A percentile compares a stretch with the other conserved stretches of the same genome.
phyloP scores from a whole-genome alignment of 1,140 invertebrate genomes.

The Neomicropteryx cornuta region DNA sequence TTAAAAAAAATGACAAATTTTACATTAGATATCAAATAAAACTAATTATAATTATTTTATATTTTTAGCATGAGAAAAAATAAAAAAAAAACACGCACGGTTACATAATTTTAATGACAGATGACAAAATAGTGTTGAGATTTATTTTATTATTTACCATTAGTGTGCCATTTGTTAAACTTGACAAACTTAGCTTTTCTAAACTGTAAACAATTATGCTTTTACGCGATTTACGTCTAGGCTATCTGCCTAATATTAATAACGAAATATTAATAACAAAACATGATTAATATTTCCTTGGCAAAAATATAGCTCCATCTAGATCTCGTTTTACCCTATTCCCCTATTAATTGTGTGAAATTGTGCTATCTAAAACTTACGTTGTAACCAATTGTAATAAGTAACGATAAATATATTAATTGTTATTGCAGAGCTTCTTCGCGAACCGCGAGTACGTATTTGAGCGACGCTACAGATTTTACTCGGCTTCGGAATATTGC shows the following conservation, averaged over 20 bases:
- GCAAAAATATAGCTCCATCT: not conserved
- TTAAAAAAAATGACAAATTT: too few relatives aligned
- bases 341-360: not conserved
- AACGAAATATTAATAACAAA: not conserved
- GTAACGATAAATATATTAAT: conserved; percentile 1
- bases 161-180: too few relatives aligned
- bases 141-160: too few relatives aligned
- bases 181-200: too few relatives aligned
- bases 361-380: not conserved
- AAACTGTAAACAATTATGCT: too few relatives aligned
- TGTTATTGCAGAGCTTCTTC: conserved; percentile 53
- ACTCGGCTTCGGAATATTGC: conserved; percentile 2
- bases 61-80: too few relatives aligned
- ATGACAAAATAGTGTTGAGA: too few relatives aligned
- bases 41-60: too few relatives aligned
- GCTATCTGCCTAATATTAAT: not conserved
- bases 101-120: too few relatives aligned
- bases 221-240: too few relatives aligned
- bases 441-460: conserved; percentile 82
- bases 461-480: conserved; percentile 52
- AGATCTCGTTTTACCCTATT: not conserved
- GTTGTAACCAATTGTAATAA: not conserved
- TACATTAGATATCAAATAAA: too few relatives aligned
- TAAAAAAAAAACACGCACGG: too few relatives aligned
- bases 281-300: not conserved